Conservation (phyloP, 2,888 invertebrate genomes). For the Rotaria macrura region DNA sequence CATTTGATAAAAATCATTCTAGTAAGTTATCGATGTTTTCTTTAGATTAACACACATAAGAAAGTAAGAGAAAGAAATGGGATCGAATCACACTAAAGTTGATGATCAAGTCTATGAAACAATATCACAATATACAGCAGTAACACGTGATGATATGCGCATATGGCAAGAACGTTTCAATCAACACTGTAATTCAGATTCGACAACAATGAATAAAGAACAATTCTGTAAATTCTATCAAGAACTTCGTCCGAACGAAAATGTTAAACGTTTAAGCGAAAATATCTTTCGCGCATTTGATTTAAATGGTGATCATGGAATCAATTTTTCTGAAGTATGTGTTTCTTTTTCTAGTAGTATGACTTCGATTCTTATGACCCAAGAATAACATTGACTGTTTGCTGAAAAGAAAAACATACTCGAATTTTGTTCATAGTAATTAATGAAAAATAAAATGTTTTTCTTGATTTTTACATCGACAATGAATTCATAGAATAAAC, state of each 20-base stretch:
- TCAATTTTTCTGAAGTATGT: background rate
- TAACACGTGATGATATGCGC: background rate
- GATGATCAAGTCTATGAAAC: background rate
- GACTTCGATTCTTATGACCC: no score
- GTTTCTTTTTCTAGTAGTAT: no score
- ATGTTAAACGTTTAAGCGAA: background rate
- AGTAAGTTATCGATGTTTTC: background rate
- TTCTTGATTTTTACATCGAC: no score
- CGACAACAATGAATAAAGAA: background rate
- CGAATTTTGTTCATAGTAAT: no score
- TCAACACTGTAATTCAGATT: background rate
- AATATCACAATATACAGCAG: background rate
- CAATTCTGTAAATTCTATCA: conserved; percentile 18
- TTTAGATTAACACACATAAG: background rate
- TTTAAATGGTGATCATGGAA: conserved; percentile 2
- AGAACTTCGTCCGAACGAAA: conserved; percentile 8
- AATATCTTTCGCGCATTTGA: conserved; percentile 15
- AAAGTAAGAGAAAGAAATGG: background rate
- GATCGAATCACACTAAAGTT: background rate
- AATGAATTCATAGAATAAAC: no score
- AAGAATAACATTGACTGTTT: no score
- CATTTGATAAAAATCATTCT: background rate
- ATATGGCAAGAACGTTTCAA: background rate
- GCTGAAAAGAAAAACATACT: no score
- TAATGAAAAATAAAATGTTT: no score